Conservation (phyloP, 2,888 invertebrate genomes). For the Resseliella maxima region DNA sequence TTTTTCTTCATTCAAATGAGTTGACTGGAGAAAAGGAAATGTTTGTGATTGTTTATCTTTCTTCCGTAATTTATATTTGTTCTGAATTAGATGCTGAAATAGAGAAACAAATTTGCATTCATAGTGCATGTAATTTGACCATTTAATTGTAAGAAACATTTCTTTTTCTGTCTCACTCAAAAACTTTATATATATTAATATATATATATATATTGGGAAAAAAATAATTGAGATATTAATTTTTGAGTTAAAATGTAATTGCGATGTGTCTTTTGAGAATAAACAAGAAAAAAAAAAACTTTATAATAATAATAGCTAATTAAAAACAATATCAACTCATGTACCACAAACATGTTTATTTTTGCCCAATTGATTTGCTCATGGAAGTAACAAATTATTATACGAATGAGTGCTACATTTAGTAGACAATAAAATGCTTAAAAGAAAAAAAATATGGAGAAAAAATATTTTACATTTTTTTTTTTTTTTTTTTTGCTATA, state of each 20-base stretch:
- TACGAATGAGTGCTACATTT: not conserved
- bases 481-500: conserved; percentile 33
- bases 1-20: no score
- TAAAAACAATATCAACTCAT: not conserved
- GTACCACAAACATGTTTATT: not conserved
- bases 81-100: not conserved
- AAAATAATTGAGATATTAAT: not conserved
- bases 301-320: not conserved
- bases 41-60: not conserved
- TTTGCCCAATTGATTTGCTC: not conserved
- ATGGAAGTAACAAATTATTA: not conserved
- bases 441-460: not conserved
- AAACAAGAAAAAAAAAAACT: not conserved
- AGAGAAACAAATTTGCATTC: not conserved
- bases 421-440: not conserved
- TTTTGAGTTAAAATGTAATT: not conserved
- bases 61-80: not conserved
- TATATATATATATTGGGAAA: not conserved
- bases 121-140: not conserved
- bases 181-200: not conserved
- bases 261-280: conserved; percentile 14
- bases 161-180: not conserved
- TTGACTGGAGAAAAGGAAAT: no score
- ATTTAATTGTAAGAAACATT: not conserved
- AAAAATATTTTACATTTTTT: not conserved